Evolutionary conservation across 1,140 invertebrate species (phyloP).

Genomic region (Drosophila rhopaloa): DNA sequence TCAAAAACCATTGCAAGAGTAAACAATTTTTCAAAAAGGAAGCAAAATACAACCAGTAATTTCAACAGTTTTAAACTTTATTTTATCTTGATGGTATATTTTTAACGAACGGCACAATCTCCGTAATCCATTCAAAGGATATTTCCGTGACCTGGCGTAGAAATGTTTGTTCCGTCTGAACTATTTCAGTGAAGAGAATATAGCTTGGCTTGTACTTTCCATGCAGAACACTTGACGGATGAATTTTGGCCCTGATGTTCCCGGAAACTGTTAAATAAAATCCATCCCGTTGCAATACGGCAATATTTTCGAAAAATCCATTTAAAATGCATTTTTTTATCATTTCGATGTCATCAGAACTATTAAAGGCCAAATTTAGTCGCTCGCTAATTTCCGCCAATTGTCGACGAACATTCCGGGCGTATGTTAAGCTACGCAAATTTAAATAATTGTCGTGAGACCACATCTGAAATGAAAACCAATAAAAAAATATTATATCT

Average conservation of each 20-base stretch:
- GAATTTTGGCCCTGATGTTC: constrained; percentile 71
- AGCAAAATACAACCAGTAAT: too few species aligned
- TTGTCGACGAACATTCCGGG: constrained; percentile 92
- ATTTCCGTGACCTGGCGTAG: constrained; percentile 90
- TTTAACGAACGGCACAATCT: constrained; percentile 85
- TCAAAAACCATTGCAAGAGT: too few species aligned
- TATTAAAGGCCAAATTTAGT: constrained; percentile 88
- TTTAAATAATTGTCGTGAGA: constrained; percentile 96
- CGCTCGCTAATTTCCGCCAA: constrained; percentile 91
- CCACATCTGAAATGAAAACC: constrained; percentile 89
- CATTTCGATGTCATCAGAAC: constrained; percentile 90
- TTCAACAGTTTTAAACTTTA: constrained; percentile 10
- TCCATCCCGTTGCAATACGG: constrained; percentile 92
- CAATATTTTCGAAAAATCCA: constrained; percentile 95
- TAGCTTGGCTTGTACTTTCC: constrained; percentile 89
- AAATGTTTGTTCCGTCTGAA: constrained; percentile 93
- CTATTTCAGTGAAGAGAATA: constrained; percentile 95
- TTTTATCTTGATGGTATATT: constrained; percentile 26
- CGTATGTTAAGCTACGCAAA: constrained; percentile 93
- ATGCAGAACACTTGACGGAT: constrained; percentile 82
- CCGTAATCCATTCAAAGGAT: constrained; percentile 90
- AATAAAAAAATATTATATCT: too few species aligned
- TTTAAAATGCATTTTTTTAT: constrained; percentile 92
- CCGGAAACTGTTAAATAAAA: constrained; percentile 89
- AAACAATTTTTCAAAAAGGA: not conserved